phyloP scores from a whole-genome alignment of 2,113 vertebrate genomes.

The Nothobranchius kuhntae region DNA sequence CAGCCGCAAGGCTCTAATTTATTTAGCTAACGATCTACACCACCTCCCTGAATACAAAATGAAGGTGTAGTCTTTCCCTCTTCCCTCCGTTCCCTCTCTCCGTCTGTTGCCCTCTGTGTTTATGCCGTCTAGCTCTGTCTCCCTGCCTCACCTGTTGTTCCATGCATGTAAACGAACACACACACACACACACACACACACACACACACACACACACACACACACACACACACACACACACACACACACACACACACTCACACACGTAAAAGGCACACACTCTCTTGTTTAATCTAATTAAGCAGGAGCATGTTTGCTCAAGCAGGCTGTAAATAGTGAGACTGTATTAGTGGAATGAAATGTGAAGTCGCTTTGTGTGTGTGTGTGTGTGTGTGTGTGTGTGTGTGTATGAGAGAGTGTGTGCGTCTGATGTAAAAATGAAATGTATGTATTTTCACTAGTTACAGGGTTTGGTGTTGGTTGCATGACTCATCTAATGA shows the following conservation, averaged over 20 bases:
- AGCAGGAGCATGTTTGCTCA: constrained; percentile 65
- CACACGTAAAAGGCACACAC: constrained; percentile 7
- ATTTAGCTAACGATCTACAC: constrained; percentile 78
- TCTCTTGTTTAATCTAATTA: constrained; percentile 66
- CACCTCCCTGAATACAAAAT: constrained; percentile 72
- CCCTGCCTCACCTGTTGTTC: constrained; percentile 69
- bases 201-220: neutral
- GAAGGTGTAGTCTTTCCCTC: constrained; percentile 58
- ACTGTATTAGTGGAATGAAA: constrained; percentile 67
- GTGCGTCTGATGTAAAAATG: constrained; percentile 5
- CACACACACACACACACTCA: neutral
- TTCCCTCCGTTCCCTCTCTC: constrained; percentile 22
- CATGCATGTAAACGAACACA: constrained; percentile 42
- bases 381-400: neutral
- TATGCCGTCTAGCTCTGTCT: constrained; percentile 27
- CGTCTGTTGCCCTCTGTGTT: constrained; percentile 27
- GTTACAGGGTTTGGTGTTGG: constrained; percentile 37
- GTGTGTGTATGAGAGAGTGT: neutral
- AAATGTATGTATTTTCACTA: constrained; percentile 42
- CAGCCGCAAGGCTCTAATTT: constrained; percentile 75
- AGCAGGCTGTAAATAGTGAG: constrained; percentile 68
- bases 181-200: constrained; percentile 24
- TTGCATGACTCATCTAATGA: constrained; percentile 45
- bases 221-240: neutral
- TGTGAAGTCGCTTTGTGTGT: constrained; percentile 36